Evolutionary conservation across 2,797 vertebrate species (phyloP), one percentile per base, ranked within the genome.

Genomic region (Etheostoma perlongum): DNA sequence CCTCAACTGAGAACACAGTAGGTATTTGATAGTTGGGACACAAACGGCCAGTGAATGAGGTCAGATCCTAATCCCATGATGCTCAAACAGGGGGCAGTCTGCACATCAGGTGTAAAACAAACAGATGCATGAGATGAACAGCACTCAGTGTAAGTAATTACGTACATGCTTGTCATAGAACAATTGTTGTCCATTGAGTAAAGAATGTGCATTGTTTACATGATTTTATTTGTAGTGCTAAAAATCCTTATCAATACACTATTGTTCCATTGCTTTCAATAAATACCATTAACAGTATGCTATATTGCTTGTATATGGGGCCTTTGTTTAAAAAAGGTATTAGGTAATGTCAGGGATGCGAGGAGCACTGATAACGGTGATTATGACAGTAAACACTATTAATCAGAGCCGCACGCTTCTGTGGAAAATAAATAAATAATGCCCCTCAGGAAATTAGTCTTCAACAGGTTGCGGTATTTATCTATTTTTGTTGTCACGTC

Each of bases 391-490:
- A 86, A 91, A 87, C 83, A 88, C 83, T 79, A 82, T 88, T 81
- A 90, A 90, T 87, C 82, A 88, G 36, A 68, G 72, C 55, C 14
- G 5, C 46, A 72, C 14, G 58, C 74, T 68, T 68, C 44, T 75
- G 62, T 42, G 23, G 16, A 58, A 78, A 87, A 84, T 78, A 86
- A 87, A 87, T 85, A 76, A 87, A 81, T 76, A 78, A 78, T 67
- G n/a, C 23, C 25, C 19, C 8, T 42, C 27, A 81, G 82, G 83
- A 92, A 89, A 90, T 90, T 85, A 81, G 66, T 68, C 85, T 68
- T 88, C 65, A 86, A 87, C 88, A 91, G 81, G 85, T 91, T 84
- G 81, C 46, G 40, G 66, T 84, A 88, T 92, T 92, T 92, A 89
- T 91, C 79, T 90, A 81, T 89, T 86, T 90, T 89, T 84, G 61